A percentile compares a stretch with the other conserved stretches of the same genome.
Conservation (phyloP, 2,113 vertebrate species). For the Gasterosteus nipponicus region DNA sequence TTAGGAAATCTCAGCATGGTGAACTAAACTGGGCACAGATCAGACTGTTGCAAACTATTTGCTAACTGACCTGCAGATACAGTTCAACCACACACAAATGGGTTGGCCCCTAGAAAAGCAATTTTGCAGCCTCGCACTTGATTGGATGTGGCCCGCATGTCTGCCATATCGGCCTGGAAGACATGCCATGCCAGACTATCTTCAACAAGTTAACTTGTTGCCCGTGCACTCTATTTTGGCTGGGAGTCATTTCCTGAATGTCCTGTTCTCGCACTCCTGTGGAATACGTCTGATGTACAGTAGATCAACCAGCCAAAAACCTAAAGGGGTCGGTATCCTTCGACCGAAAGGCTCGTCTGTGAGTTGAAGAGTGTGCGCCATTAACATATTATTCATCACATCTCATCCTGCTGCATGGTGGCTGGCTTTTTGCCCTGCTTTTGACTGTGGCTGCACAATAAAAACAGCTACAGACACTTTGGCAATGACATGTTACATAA, state of each 20-base stretch:
- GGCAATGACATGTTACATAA: neutral
- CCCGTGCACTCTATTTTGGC: conserved; percentile 29
- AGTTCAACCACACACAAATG: conserved; percentile 29
- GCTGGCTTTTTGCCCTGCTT: too few species aligned
- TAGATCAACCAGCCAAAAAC: conserved; percentile 6
- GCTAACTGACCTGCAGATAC: conserved; percentile 51
- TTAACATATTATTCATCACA: conserved; percentile 1
- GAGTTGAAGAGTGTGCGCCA: neutral
- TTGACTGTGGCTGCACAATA: neutral
- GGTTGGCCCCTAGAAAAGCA: conserved; percentile 43
- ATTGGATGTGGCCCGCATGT: conserved; percentile 24
- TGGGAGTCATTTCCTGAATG: neutral
- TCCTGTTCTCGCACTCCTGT: conserved; percentile 2
- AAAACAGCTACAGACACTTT: neutral
- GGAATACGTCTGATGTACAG: neutral
- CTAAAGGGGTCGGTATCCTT: neutral
- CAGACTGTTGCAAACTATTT: conserved; percentile 35
- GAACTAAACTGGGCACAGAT: conserved; percentile 40
- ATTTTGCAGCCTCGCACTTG: conserved; percentile 37
- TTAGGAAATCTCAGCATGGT: conserved; percentile 28
- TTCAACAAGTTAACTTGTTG: conserved; percentile 41
- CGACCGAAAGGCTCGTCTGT: neutral
- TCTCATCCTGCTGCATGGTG: neutral
- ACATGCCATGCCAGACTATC: conserved; percentile 15
- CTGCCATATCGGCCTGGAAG: conserved; percentile 42